These are phyloP conservation scores for Alsophila aescularia DNA, from an alignment of 2,888 invertebrate species.

Conservation along the genomic window DNA sequence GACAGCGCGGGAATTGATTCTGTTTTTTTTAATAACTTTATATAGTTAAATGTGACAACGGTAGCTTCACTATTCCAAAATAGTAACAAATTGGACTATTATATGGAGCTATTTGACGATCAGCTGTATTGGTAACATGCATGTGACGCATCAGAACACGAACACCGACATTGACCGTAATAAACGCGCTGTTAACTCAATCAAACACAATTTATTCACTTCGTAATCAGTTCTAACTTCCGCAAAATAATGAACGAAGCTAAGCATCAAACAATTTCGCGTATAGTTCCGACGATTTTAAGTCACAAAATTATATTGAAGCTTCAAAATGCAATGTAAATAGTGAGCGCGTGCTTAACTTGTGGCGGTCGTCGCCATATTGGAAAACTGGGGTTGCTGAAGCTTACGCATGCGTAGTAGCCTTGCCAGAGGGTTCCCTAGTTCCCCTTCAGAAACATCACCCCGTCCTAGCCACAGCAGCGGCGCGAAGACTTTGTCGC, in stretches of 20 bases:
- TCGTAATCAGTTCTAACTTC: slow-evolving; percentile 24
- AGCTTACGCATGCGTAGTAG: slow-evolving; percentile 71
- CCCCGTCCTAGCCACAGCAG: slow-evolving; percentile 41
- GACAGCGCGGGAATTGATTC: slow-evolving; percentile 16
- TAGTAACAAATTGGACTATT: background rate
- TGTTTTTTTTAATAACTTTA: slow-evolving; percentile 9
- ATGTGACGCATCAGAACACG: slow-evolving; percentile 45
- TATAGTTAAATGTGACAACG: background rate
- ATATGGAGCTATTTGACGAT: slow-evolving; percentile 35
- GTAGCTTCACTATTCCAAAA: background rate
- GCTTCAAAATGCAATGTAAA: slow-evolving; percentile 52
- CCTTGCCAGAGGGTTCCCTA: slow-evolving; percentile 55
- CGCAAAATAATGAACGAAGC: slow-evolving; percentile 35
- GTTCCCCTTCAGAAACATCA: slow-evolving; percentile 59
- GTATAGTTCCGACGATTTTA: slow-evolving; percentile 3
- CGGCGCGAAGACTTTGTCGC: slow-evolving; percentile 25
- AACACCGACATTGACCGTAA: slow-evolving; percentile 54
- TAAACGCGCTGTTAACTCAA: slow-evolving; percentile 51
- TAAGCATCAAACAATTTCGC: slow-evolving; percentile 32
- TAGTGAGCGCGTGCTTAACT: slow-evolving; percentile 72
- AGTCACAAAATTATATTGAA: slow-evolving; percentile 29
- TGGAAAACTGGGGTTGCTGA: slow-evolving; percentile 69
- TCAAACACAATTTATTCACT: slow-evolving; percentile 51
- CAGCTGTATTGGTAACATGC: slow-evolving; percentile 33
- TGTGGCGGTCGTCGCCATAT: slow-evolving; percentile 80